Evolutionary conservation across 2,113 vertebrate species (phyloP), one percentile per base, ranked within the genome.

Genomic region (Nibea albiflora): DNA sequence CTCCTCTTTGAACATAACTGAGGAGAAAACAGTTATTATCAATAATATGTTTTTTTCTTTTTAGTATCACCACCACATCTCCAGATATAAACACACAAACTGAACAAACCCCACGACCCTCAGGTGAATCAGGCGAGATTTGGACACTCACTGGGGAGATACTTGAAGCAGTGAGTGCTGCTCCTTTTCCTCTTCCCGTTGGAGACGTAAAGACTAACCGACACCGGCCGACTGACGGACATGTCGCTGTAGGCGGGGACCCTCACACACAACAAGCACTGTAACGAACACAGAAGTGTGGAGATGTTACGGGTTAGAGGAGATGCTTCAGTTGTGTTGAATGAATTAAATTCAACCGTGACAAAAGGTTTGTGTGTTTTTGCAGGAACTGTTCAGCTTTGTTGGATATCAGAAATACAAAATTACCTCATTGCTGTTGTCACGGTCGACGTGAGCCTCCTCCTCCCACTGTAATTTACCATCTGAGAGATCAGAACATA

Each of bases 381-480:
- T 39, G 44, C 11, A 3, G 44, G 12, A 11, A 44, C 44, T 14
- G 44, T 46, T 46, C 12, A 14, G 2, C 12, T 14, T 46, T 46
- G 47, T 47, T 44, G 20, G 16, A 44, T 17, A 12, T 61, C 16
- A 44, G 7, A n/a, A 11, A 28, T 15, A 35, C 3, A 63, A 10
- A 73, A 42, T 82, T 93, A 95, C 97, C 96, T 98, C 97, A 31
- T 93, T 96, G 92, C 97, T 97, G 93, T 96, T 96, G 73, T 96
- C 88, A 14, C 95, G 93, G 88, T 97, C 95, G 24, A 97, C 91
- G 0, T 94, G 93, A 39, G 96, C 96, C 89, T 98, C 97, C 68
- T 97, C 96, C 78, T 98, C 97, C 97, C 97, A 98, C 60, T 97
- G 96, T 20, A 97, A 87, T 85, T 97, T 97, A 64, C 97, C 97